Evolutionary conservation across 2,888 invertebrate genomes (phyloP).

Genomic region (Meiosimyza platycephala): DNA sequence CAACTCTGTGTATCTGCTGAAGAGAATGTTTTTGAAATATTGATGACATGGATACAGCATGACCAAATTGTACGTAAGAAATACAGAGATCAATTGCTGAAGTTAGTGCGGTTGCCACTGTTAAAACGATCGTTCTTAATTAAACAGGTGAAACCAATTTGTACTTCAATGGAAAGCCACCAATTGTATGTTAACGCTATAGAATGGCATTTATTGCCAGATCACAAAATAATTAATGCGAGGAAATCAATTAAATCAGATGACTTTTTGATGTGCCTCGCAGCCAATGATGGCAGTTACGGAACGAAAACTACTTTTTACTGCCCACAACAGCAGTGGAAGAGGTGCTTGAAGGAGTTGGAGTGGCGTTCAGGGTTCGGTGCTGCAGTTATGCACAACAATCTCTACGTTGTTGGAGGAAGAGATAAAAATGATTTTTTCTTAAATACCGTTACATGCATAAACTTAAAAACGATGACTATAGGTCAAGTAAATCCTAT

Average conservation of each 20-base stretch:
- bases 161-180: too few relatives aligned
- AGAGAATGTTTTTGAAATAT: conserved; percentile 88
- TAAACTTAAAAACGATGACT: conserved; percentile 81
- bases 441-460: conserved; percentile 89
- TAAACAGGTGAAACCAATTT: too few relatives aligned
- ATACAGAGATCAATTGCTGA: conserved; percentile 78
- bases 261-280: background rate
- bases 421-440: conserved; percentile 72
- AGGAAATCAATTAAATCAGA: conserved; percentile 79
- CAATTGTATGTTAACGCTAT: too few relatives aligned
- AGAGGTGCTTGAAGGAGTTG: conserved; percentile 64
- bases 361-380: conserved; percentile 86
- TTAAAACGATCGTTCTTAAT: conserved; percentile 89
- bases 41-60: conserved; percentile 89
- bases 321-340: conserved; percentile 64
- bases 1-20: conserved; percentile 93
- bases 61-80: conserved; percentile 77
- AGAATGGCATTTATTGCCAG: too few relatives aligned
- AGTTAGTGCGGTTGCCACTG: conserved; percentile 85
- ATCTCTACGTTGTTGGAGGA: conserved; percentile 89
- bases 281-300: too few relatives aligned
- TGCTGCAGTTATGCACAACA: conserved; percentile 84
- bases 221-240: too few relatives aligned
- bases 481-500: conserved; percentile 81
- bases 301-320: conserved; percentile 66